A percentile compares a stretch with the other conserved stretches of the same genome.
phyloP scores from a whole-genome alignment of 2,888 invertebrate genomes.

The Dynastes maya region DNA sequence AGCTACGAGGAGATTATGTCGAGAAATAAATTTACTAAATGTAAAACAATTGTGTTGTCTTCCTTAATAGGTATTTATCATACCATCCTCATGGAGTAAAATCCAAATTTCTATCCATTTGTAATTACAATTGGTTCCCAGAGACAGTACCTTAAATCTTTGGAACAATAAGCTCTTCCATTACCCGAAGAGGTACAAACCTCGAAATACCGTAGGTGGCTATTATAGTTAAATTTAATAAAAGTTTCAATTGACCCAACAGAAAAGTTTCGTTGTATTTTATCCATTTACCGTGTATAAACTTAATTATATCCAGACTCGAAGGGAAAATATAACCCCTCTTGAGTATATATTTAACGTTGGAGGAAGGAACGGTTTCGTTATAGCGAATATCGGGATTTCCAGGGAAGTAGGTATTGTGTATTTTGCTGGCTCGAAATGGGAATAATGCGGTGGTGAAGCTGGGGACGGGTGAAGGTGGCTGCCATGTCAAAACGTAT shows the following conservation, averaged over 20 bases:
- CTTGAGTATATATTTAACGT: conserved; percentile 5
- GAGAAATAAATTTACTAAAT: no score
- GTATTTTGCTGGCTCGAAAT: background rate
- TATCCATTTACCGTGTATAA: conserved; percentile 18
- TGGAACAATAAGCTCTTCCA: no score
- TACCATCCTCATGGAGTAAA: no score
- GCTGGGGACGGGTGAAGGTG: background rate
- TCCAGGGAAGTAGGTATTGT: background rate
- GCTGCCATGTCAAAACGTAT: background rate
- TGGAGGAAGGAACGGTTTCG: conserved; percentile 4
- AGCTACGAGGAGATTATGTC: no score
- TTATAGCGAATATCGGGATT: conserved; percentile 9
- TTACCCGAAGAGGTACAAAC: background rate
- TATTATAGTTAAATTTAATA: background rate
- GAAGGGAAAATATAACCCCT: background rate
- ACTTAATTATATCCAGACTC: conserved; percentile 17
- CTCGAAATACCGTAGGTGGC: background rate
- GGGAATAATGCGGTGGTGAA: background rate
- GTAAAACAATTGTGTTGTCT: no score
- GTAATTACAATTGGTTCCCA: no score
- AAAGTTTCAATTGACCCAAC: conserved; percentile 8
- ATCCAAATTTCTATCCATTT: no score
- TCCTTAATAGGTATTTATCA: no score
- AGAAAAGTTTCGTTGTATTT: conserved; percentile 32
- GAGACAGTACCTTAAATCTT: no score